A percentile compares a stretch with the other conserved stretches of the same genome.
Conservation (phyloP, 2,113 vertebrate species). For the Aegotheles bennettii region DNA sequence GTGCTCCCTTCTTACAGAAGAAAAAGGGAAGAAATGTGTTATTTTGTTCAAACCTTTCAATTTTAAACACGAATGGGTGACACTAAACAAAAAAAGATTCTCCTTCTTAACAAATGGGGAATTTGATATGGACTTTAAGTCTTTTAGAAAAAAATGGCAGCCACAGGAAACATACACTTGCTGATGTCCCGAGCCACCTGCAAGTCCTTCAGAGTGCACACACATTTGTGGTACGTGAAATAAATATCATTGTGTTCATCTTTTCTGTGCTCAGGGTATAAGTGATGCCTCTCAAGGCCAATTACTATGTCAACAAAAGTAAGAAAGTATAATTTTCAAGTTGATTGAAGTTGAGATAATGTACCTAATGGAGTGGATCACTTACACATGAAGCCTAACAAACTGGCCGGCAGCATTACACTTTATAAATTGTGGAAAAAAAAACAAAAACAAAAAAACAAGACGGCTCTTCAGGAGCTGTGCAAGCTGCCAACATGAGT, state of each 20-base stretch:
- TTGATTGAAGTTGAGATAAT: not conserved
- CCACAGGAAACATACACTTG: not conserved
- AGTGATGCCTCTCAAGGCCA: not conserved
- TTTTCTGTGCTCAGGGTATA: not conserved
- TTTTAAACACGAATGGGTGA: not conserved
- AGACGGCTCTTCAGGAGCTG: not conserved
- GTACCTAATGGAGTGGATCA: not conserved
- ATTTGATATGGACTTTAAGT: not conserved
- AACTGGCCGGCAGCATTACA: not conserved
- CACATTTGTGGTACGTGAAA: not conserved
- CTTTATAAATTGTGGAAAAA: not conserved
- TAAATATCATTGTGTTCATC: not conserved
- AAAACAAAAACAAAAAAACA: not conserved
- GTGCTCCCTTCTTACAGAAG: not conserved
- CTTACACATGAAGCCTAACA: not conserved
- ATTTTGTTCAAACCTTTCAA: not conserved
- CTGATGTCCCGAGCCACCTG: not conserved
- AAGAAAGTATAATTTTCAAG: not conserved
- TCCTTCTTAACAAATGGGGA: not conserved
- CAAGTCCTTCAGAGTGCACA: not conserved
- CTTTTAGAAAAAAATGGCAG: not conserved
- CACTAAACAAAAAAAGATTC: not conserved
- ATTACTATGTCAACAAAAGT: conserved; percentile 7
- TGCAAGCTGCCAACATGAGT: fast-evolving
- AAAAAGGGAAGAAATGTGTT: not conserved